These are phyloP conservation scores for Champsocephalus gunnari DNA, from an alignment of 2,797 vertebrate genomes.

Conservation along the genomic window DNA sequence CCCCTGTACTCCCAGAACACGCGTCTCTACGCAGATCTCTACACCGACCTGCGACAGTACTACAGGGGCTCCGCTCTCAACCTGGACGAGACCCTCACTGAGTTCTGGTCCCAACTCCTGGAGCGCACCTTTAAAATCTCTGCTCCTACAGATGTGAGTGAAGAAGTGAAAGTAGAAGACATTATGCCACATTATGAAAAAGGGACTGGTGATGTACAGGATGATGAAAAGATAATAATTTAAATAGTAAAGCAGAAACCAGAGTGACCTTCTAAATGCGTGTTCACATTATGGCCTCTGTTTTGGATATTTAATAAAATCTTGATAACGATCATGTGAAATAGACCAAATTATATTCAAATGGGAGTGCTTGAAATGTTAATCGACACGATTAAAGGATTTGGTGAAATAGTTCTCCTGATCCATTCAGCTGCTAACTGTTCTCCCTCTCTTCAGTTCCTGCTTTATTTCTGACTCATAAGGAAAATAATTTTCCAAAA, in stretches of 20 bases:
- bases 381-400: background rate
- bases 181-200: background rate
- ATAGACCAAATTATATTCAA: background rate
- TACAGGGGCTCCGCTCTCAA: slow-evolving; percentile 91
- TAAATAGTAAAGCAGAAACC: background rate
- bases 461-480: slow-evolving; percentile 14
- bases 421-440: slow-evolving; percentile 3
- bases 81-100: slow-evolving; percentile 91
- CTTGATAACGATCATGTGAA: background rate
- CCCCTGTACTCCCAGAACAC: slow-evolving; percentile 87
- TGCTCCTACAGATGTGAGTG: slow-evolving; percentile 70
- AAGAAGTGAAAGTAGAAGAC: background rate
- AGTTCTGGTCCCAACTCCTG: slow-evolving; percentile 92
- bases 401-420: slow-evolving; percentile 17
- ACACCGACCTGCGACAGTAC: slow-evolving; percentile 89
- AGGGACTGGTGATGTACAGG: background rate
- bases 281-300: background rate
- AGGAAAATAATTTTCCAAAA: slow-evolving; percentile 11
- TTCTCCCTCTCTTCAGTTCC: background rate
- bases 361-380: background rate
- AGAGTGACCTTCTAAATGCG: background rate
- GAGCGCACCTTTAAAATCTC: slow-evolving; percentile 89
- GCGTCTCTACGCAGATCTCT: slow-evolving; percentile 89
- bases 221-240: background rate
- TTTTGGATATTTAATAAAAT: background rate